Percentiles rank a stretch among this genome's conserved stretches.
Conservation (phyloP, 1,140 invertebrate genomes). For the roundworm (Caenorhabditis elegans) region WBcel235 BX284605.5:9109501-9110000, state of each 20-base stretch:
- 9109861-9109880: slow-evolving; percentile 11
- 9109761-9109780: not conserved
- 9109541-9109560: slow-evolving; percentile 19
- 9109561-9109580: slow-evolving; percentile 27
- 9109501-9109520: slow-evolving; percentile 6
- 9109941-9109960: slow-evolving; percentile 4
- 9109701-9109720: no score
- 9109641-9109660: not conserved
- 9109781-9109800: slow-evolving; percentile 13
- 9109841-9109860: slow-evolving; percentile 11
- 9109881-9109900: not conserved
- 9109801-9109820: slow-evolving; percentile 9
- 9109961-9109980: not conserved
- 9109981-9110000: not conserved
- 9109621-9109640: not conserved
- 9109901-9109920: slow-evolving; percentile 19
- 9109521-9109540: slow-evolving; percentile 15
- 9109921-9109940: not conserved
- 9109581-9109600: not conserved
- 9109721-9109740: no score
- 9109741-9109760: not conserved
- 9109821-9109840: slow-evolving; percentile 10
- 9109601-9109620: not conserved
- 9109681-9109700: not conserved
- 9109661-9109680: not conserved